Evolutionary conservation across 2,113 vertebrate genomes (phyloP), one percentile per base, ranked within the genome.

Genomic region (Eonycteris spelaea): DNA sequence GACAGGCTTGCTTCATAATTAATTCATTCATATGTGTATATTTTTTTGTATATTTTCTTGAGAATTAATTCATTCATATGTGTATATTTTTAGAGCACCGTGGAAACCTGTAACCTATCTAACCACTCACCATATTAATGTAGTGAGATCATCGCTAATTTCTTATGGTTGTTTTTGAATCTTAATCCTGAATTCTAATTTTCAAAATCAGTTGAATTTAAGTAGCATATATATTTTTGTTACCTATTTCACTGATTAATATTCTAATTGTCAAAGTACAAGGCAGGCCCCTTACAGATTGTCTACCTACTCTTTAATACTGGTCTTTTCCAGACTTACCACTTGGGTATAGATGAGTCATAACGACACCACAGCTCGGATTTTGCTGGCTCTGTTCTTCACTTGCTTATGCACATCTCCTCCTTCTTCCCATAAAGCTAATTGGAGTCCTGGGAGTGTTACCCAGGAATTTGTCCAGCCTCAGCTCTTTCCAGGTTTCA

Each of bases 141-240:
- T 51, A 51, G 15, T 48, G 40, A 59, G 38, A 26, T 57, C 53
- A 88, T 67, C 4, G 7, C 22, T 77, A 33, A 45, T 57, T 74
- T 53, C 55, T 21, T 61, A 24, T 59, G 74, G 6, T 79, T 75
- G n/a, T 79, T 92, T 92, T 95, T 40, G 65, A 96, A 61, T 55
- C 48, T 51, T 14, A 88, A 90, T 24, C 28, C 43, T 91, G 38
- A 93, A 79, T 87, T 70, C n/a, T 84, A 68, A 87, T 22, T 68
- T 86, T 68, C 35, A 88, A 71, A 77, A 91, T 86, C 33, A 80
- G 61, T 53, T 86, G 55, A 94, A 86, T 73, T 87, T 45, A 92
- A 94, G 53, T 30, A 75, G 65, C 11, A 19, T 45, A 6, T 86
- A 63, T 74, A 74, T 86, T 59, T 53, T n/a, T 53, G 2, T 45